These are phyloP conservation scores for Cephus pulcher DNA, from an alignment of 2,888 invertebrate species.

Conservation along the genomic window DNA sequence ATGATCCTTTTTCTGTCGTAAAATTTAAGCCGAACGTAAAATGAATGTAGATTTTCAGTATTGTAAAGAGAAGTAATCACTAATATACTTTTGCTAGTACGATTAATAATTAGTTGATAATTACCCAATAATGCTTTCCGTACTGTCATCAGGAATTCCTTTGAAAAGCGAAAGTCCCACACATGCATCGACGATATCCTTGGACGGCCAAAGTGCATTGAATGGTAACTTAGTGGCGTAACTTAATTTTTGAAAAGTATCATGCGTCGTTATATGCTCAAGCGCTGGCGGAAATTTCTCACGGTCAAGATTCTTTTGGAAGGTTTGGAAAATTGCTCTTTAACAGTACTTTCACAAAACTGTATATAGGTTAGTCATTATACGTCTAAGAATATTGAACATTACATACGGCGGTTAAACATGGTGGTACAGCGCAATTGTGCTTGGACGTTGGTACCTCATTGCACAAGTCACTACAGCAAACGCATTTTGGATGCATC, in stretches of 20 bases:
- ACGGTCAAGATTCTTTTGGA: not conserved
- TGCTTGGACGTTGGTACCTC: too few relatives aligned
- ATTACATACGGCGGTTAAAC: too few relatives aligned
- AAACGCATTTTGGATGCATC: too few relatives aligned
- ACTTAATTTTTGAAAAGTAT: slow-evolving; percentile 31
- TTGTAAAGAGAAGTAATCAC: not conserved
- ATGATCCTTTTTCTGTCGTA: slow-evolving; percentile 54
- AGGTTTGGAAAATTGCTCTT: too few relatives aligned
- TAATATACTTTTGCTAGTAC: not conserved
- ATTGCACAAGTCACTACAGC: too few relatives aligned
- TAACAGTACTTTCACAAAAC: too few relatives aligned
- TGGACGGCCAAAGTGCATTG: slow-evolving; percentile 51
- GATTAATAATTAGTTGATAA: not conserved
- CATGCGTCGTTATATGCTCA: slow-evolving; percentile 21
- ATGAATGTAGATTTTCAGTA: not conserved
- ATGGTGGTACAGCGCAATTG: too few relatives aligned
- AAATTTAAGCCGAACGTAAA: not conserved
- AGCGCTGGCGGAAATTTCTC: not conserved
- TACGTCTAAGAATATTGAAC: too few relatives aligned
- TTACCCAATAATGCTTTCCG: not conserved
- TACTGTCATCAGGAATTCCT: slow-evolving; percentile 1
- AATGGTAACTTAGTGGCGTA: slow-evolving; percentile 47
- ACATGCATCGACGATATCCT: slow-evolving; percentile 53
- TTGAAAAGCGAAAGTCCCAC: slow-evolving; percentile 37
- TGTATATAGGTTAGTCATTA: too few relatives aligned